Percentiles rank a stretch among this genome's conserved stretches.
Evolutionary conservation across 2,888 invertebrate species (phyloP).

Genomic region (Microchrysa polita): DNA sequence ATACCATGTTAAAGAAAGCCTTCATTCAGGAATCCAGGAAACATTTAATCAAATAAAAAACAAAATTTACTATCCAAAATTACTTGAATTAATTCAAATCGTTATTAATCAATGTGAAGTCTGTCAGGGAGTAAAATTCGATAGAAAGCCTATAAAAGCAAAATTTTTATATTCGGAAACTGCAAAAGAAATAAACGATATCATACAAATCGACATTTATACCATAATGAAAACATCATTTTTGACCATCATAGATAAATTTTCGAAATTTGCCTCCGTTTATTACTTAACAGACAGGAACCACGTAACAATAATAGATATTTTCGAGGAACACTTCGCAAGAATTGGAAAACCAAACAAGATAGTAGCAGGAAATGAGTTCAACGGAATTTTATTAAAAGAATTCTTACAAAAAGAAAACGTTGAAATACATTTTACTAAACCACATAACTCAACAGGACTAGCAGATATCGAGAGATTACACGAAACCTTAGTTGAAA

Average conservation of each 20-base stretch:
- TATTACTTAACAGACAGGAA: background rate
- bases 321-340: background rate
- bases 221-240: background rate
- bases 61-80: background rate
- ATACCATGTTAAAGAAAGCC: too few species aligned
- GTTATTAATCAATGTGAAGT: background rate
- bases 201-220: background rate
- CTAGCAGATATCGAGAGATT: background rate
- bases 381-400: background rate
- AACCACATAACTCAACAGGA: background rate
- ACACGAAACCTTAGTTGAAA: background rate
- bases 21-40: background rate
- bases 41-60: background rate
- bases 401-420: background rate
- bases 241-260: background rate
- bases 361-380: background rate
- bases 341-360: conserved; percentile 10
- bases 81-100: background rate
- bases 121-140: background rate
- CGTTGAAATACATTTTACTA: background rate
- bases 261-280: background rate
- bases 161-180: conserved; percentile 42
- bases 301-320: background rate
- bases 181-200: conserved; percentile 10
- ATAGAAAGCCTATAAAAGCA: conserved; percentile 11